These are phyloP conservation scores for Cataglyphis albicans DNA, from an alignment of 2,888 invertebrate genomes.

Conservation along the genomic window DNA sequence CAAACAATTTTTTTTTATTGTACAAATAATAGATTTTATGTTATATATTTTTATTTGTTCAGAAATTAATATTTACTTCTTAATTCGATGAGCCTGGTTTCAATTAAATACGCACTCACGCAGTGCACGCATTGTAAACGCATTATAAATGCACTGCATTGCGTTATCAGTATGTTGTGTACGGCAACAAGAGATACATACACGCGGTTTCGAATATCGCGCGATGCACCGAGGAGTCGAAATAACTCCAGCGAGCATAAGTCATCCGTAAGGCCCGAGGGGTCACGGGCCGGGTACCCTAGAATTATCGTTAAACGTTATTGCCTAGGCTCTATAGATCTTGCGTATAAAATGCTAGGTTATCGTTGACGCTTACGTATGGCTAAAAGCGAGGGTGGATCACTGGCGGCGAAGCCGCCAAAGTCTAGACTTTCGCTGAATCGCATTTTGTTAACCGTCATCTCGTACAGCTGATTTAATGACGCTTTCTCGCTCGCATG, in stretches of 20 bases:
- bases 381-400: conserved; percentile 82
- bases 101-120: background rate
- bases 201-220: conserved; percentile 59
- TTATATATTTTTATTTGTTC: background rate
- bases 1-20: background rate
- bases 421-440: conserved; percentile 72
- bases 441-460: conserved; percentile 51
- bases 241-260: conserved; percentile 78
- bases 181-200: conserved; percentile 46
- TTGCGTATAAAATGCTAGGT: conserved; percentile 86
- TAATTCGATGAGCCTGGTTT: background rate
- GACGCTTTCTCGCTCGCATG: background rate
- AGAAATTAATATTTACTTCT: background rate
- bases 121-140: background rate
- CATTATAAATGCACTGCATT: background rate
- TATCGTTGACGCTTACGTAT: conserved; percentile 76
- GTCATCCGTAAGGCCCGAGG: conserved; percentile 82
- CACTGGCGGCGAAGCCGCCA: conserved; percentile 43
- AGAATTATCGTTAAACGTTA: conserved; percentile 86
- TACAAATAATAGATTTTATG: background rate
- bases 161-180: conserved; percentile 19
- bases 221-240: conserved; percentile 67
- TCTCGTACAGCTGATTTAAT: background rate
- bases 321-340: conserved; percentile 86
- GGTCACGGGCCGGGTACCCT: conserved; percentile 80